Percentiles rank a stretch among this genome's conserved stretches.
Conservation (phyloP, 2,797 vertebrate species). For the Taeniopygia guttata region DNA sequence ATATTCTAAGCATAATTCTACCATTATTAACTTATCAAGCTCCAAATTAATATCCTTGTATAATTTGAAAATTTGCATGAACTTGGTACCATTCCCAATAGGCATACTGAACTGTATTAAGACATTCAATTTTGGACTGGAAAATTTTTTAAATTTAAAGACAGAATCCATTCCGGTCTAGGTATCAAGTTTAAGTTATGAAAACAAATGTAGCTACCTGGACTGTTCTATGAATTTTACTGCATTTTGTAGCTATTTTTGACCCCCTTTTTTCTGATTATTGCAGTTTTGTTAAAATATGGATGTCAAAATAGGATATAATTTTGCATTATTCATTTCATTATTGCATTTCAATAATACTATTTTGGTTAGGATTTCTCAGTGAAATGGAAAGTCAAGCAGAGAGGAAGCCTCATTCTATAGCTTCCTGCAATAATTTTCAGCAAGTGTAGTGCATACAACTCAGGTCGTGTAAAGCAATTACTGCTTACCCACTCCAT, state of each 20-base stretch:
- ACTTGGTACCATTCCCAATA: background rate
- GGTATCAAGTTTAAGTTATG: background rate
- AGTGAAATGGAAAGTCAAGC: background rate
- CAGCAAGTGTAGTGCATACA: background rate
- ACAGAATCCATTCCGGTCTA: background rate
- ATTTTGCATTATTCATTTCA: background rate
- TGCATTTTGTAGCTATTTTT: background rate
- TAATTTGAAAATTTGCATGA: background rate
- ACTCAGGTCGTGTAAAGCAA: background rate
- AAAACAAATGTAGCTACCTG: background rate
- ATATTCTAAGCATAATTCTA: background rate
- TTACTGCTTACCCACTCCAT: background rate
- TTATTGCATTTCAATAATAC: background rate
- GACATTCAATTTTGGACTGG: background rate
- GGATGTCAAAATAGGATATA: background rate
- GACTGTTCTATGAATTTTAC: background rate
- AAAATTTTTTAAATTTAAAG: background rate
- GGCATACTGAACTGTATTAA: background rate
- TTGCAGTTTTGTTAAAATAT: background rate
- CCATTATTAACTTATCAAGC: background rate
- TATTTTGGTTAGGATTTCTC: background rate
- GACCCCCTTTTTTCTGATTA: background rate
- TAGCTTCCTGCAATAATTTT: background rate
- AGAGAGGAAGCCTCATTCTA: background rate
- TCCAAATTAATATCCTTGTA: background rate